Evolutionary conservation across 2,113 vertebrate species (phyloP), one percentile per base, ranked within the genome.

Genomic region (Marcusenius ussheri): DNA sequence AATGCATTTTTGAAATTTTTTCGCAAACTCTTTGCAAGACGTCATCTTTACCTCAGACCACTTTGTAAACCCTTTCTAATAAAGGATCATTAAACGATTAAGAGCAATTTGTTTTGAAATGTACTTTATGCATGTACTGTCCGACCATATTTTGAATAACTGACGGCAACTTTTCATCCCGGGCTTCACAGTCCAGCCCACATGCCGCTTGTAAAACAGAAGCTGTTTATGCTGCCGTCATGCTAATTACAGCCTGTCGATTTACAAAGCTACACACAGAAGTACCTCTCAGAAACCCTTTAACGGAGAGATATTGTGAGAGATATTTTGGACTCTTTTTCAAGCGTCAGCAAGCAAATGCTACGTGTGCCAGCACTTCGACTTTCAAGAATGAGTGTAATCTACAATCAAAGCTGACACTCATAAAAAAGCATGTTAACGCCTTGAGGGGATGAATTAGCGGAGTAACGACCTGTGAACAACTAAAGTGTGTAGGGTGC

Each of bases 201-300:
- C 85, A 56, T 56, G 27, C 19, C 3, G 15, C n/a, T 87, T 53
- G 27, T 15, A 56, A 87, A 87, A 87, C 27, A 47, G 17, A 53
- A 87, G 85, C 53, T 56, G 85, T 87, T 53, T 87, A 51, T 87
- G 31, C 85, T 19, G 27, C 31, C 53, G 85, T 56, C 50, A 53
- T 39, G 31, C 49, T 53, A 87, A 87, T 87, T 31, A 87, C 50
- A 87, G 85, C 85, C 85, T 87, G 85, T 53, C 85, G 27, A 31
- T 87, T 51, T 56, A 47, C 50, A 87, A 56, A 51, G 27, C 49
- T 53, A 47, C 50, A 50, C 35, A 10, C 31, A 87, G 53, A 51
- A 21, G 51, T 87, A 87, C 85, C 85, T 87, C 53, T 87, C 50
- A 87, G 85, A 87, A 56, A 10, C 47, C 85, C 47, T 53, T 87